Conservation (phyloP, 2,888 invertebrate species). For the Drosophila gaucha region DNA sequence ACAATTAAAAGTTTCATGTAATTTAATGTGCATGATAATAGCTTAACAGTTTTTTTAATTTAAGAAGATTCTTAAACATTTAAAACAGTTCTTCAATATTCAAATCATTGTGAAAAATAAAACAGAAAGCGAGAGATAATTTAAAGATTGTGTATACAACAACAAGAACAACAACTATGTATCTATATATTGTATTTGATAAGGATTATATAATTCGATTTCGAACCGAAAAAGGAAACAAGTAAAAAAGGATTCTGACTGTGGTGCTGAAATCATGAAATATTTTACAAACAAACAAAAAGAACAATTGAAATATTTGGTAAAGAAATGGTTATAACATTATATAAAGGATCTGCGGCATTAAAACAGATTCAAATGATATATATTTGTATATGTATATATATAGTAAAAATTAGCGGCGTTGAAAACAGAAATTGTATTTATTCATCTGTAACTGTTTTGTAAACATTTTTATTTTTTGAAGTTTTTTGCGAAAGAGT, state of each 20-base stretch:
- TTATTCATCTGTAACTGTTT: slow-evolving; percentile 60
- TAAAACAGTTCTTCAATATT: not conserved
- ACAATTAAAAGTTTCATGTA: slow-evolving; percentile 4
- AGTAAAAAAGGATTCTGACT: slow-evolving; percentile 45
- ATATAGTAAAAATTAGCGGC: slow-evolving; percentile 60
- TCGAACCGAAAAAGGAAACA: slow-evolving; percentile 41
- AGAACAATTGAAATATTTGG: slow-evolving; percentile 22
- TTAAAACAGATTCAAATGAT: slow-evolving; percentile 50
- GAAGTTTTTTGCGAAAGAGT: slow-evolving; percentile 55
- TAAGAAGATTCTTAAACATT: not conserved
- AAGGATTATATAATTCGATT: slow-evolving; percentile 54
- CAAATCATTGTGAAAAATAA: slow-evolving; percentile 6
- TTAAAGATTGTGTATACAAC: slow-evolving; percentile 68
- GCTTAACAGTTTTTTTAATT: too few relatives aligned
- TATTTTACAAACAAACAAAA: slow-evolving; percentile 55
- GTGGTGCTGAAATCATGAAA: slow-evolving; percentile 68
- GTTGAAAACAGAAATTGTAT: slow-evolving; percentile 59
- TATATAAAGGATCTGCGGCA: slow-evolving; percentile 67
- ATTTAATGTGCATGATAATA: not conserved
- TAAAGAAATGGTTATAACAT: slow-evolving; percentile 48
- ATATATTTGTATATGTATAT: slow-evolving; percentile 26
- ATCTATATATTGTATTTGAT: slow-evolving; percentile 69
- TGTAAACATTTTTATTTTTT: slow-evolving; percentile 11
- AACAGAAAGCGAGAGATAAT: slow-evolving; percentile 17
- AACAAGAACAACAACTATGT: slow-evolving; percentile 82